These are phyloP conservation scores for Lates calcarifer DNA, from an alignment of 2,113 vertebrate species.

Conservation along the genomic window DNA sequence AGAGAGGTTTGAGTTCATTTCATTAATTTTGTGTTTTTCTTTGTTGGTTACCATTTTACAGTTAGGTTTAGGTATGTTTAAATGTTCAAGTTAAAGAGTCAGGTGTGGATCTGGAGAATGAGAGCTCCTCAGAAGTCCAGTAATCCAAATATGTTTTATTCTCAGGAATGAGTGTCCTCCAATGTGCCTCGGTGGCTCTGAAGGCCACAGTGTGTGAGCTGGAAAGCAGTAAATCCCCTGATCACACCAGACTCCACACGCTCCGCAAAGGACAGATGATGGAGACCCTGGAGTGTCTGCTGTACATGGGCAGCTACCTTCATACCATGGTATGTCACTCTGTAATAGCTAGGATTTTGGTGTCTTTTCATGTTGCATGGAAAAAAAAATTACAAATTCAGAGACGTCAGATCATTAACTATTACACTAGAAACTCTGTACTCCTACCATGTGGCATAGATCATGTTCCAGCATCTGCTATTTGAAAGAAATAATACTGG, in stretches of 20 bases:
- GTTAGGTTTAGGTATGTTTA: too few species aligned
- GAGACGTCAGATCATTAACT: not conserved
- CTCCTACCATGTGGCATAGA: too few species aligned
- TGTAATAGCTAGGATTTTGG: not conserved
- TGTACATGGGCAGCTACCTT: constrained; percentile 86
- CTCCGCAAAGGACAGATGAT: constrained; percentile 84
- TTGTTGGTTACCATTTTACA: too few species aligned
- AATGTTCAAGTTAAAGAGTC: not conserved
- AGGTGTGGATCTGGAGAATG: not conserved
- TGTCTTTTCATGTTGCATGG: not conserved
- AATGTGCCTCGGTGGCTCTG: constrained; percentile 83
- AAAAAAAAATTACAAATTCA: not conserved
- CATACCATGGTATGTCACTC: constrained; percentile 72
- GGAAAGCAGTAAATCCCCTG: not conserved
- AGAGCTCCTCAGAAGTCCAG: not conserved
- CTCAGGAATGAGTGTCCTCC: constrained; percentile 86
- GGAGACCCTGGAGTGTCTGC: constrained; percentile 86
- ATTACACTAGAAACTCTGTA: not conserved
- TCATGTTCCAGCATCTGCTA: not conserved
- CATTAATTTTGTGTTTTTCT: too few species aligned
- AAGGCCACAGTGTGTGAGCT: constrained; percentile 68
- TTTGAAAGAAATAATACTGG: not conserved
- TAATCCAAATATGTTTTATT: constrained; percentile 1
- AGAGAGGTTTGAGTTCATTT: too few species aligned
- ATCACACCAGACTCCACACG: constrained; percentile 57